Evolutionary conservation across 2,113 vertebrate genomes (phyloP), one percentile per base, ranked within the genome.

Genomic region (Serilophus lunatus): DNA sequence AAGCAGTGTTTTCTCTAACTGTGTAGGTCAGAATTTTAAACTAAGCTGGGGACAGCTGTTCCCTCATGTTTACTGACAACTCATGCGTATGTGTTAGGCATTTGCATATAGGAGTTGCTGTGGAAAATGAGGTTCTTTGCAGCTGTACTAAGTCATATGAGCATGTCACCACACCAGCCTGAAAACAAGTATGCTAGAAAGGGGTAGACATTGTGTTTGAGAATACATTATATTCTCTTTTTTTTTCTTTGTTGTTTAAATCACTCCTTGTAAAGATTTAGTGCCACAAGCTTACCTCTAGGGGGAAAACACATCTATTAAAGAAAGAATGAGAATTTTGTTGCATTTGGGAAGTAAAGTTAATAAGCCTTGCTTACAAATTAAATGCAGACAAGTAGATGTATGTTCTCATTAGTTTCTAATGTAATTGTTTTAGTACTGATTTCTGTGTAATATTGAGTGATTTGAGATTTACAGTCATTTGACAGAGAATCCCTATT

Each of bases 1-100:
- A 51, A 92, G 35, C 71, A 66, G 13, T 47, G 70, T 95, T 90
- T 94, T 83, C 65, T 81, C 90, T 56, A 79, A 57, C 60, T 79
- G 72, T 28, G 33, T 84, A 77, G 74, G 77, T 72, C 88, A 96
- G 76, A 84, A 93, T 96, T 94, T 93, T 86, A 79, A 90, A 88
- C 47, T 54, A 70, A 88, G 75, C 50, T 83, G 60, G 85, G 57
- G 72, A 50, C 88, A 91, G 64, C 76, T 90, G 91, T 83, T 92
- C 53, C 59, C 8, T 29, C 60, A 8, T 81, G 56, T 92, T 96
- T 80, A 31, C 68, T 86, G 92, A 68, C 93, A 90, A 70, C 54
- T 79, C 22, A 3, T 83, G 33, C 9, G 0, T 49, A 35, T 51
- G 20, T 69, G 51, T 40, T 42, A 29, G 50, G 38, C 2, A 3